phyloP scores from a whole-genome alignment of 1,140 invertebrate genomes.

The Sminthurinus signatus region DNA sequence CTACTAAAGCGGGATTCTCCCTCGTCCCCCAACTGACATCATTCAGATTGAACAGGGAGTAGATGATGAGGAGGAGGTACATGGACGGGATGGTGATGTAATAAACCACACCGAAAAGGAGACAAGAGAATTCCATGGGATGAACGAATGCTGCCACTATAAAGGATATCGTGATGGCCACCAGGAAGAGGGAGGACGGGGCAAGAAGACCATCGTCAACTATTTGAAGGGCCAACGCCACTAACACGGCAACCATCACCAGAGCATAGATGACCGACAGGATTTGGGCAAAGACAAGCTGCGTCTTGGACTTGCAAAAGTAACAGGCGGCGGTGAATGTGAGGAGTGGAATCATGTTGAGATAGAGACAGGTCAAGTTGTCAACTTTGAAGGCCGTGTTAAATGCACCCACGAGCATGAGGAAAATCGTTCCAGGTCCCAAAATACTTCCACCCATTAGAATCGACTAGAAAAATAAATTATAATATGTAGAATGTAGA shows the following conservation, averaged over 20 bases:
- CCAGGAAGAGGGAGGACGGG: constrained; percentile 71
- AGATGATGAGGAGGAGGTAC: constrained; percentile 87
- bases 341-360: constrained; percentile 50
- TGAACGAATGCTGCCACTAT: constrained; percentile 68
- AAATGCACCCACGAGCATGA: constrained; percentile 58
- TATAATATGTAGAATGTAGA: too few species aligned
- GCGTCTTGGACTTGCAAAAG: constrained; percentile 47
- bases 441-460: constrained; percentile 54
- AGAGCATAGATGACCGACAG: constrained; percentile 74
- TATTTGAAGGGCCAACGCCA: constrained; percentile 76
- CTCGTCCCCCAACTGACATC: constrained; percentile 79
- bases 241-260: constrained; percentile 86
- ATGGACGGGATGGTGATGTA: constrained; percentile 88
- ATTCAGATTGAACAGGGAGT: constrained; percentile 84
- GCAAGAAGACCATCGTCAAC: constrained; percentile 68
- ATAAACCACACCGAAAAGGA: constrained; percentile 72
- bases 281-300: constrained; percentile 57
- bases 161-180: constrained; percentile 56
- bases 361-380: constrained; percentile 48
- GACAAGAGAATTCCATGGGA: constrained; percentile 56
- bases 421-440: constrained; percentile 58
- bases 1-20: constrained; percentile 49
- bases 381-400: constrained; percentile 53
- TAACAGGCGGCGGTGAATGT: constrained; percentile 51
- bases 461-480: constrained; percentile 42